A percentile compares a stretch with the other conserved stretches of the same genome.
Evolutionary conservation across 2,113 vertebrate genomes (phyloP).

Genomic region (Vombatus ursinus): DNA sequence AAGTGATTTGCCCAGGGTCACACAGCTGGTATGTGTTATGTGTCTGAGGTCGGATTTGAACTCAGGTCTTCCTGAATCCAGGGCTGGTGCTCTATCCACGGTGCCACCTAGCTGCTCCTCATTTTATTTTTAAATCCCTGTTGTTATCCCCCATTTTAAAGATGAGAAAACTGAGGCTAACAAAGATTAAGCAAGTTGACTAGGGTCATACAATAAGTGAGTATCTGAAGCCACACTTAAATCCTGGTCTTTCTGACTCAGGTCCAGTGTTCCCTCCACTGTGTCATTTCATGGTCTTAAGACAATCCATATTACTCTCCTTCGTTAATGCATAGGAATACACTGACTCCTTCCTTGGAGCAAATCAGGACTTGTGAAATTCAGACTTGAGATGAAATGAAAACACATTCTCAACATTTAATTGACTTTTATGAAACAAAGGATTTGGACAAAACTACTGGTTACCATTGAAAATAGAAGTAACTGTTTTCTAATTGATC

Average conservation of each 20-base stretch:
- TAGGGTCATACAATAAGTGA: not conserved
- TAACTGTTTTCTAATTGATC: not conserved
- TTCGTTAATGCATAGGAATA: not conserved
- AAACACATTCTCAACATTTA: not conserved
- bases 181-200: not conserved
- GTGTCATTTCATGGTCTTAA: not conserved
- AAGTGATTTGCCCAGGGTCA: too few species aligned
- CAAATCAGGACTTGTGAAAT: not conserved
- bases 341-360: not conserved
- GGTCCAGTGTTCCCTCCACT: not conserved
- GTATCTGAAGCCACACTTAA: not conserved
- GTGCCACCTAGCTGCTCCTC: too few species aligned
- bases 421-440: not conserved
- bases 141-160: not conserved
- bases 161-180: not conserved
- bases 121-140: not conserved
- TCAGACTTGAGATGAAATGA: slow-evolving; percentile 5
- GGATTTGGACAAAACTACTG: not conserved
- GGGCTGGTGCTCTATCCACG: too few species aligned
- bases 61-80: too few species aligned
- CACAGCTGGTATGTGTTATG: too few species aligned
- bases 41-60: too few species aligned
- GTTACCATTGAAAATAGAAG: not conserved
- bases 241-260: not conserved
- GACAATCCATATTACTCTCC: not conserved